Base-by-base conservation (phyloP, 2,797 vertebrate species). In the Otolemur crassicaudatus region DNA sequence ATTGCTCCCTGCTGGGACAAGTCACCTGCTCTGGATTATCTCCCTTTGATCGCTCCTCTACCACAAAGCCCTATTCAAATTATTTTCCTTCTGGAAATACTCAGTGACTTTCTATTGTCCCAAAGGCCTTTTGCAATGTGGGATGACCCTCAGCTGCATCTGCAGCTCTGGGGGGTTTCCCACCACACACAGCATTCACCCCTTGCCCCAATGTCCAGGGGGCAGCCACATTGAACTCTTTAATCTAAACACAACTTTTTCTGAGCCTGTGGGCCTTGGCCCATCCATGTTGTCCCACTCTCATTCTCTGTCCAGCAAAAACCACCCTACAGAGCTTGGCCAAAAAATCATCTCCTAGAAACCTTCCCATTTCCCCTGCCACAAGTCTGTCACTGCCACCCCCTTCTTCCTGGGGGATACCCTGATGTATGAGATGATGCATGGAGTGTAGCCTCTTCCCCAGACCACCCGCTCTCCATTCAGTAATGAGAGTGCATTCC, bases 381-480 rank as follows among this genome's bases (percentile, higher is more conserved):
- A 56, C 3, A 1, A 40, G 25, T 23, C 13, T 29, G 3, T n/a
- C 10, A 8, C 4, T 5, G 37, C 19, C 76, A 49, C 43, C 4
- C 2, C 25, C 46, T 23, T 73, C 53, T 40, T 23, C 31, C 10
- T n/a, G 53, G 16, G 19, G 58, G 67, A 31, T 17, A 3, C 17
- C 75, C 23, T 4, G 20, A 43, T 23, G 9, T n/a, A 29, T 25
- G 23, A 7, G 60, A 22, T 0, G 0, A 37, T 2, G 40, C 1
- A 3, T 46, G 5, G 61, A 46, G 31, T 0, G 9, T 3, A 25
- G 4, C 22, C 40, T 72, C 58, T 37, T 76, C 37, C 31, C 49
- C 23, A 27, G 5, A 34, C 14, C 25, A 10, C 46, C 34, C n/a
- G 40, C 12, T 65, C 7, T 19, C 31, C 6, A 10, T 63, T 73